Evolutionary conservation across 2,113 vertebrate genomes (phyloP).

Genomic region (Helogale parvula): DNA sequence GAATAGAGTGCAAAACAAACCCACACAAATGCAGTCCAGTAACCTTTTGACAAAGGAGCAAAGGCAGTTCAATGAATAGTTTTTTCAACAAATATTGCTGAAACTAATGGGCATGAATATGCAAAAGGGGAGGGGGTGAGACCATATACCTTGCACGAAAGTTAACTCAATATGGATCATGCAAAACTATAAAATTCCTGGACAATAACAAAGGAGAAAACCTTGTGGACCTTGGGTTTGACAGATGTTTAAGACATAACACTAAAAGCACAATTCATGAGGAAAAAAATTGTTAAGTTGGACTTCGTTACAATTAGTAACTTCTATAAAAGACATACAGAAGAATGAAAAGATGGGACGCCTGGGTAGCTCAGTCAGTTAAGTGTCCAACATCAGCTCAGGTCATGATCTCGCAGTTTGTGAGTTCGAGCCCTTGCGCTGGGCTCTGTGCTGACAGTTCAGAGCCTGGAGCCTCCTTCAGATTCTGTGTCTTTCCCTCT

Average conservation of each 20-base stretch:
- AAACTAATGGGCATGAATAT: neutral
- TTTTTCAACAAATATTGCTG: neutral
- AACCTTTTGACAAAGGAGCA: neutral
- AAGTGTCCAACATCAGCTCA: no score
- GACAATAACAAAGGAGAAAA: neutral
- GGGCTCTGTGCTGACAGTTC: no score
- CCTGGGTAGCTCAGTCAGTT: no score
- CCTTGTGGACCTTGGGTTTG: neutral
- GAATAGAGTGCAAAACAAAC: neutral
- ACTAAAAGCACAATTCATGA: neutral
- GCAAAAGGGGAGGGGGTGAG: neutral
- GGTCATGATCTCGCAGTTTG: no score
- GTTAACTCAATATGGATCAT: neutral
- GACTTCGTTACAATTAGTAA: no score
- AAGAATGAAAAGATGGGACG: no score
- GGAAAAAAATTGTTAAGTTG: no score
- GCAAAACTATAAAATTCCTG: neutral
- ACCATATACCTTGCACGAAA: neutral
- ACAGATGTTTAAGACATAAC: neutral
- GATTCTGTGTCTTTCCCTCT: no score
- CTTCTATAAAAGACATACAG: no score
- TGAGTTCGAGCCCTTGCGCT: no score
- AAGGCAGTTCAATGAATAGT: neutral
- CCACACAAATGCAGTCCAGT: neutral
- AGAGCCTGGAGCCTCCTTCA: no score